Conservation (phyloP, 64 coral and sea anemone genomes). For the Anthopleura sola region DNA sequence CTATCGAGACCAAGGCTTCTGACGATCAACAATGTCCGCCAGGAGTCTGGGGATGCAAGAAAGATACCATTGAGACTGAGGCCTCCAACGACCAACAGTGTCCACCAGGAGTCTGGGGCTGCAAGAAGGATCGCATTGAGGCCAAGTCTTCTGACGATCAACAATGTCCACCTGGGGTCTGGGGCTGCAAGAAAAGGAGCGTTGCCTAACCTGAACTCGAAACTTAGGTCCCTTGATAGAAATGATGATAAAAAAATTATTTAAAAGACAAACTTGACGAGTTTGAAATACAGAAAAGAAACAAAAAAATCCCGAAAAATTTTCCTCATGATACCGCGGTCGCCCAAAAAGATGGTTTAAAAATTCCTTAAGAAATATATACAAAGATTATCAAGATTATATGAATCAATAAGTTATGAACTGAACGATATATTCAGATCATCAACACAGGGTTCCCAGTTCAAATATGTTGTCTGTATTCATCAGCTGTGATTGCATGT, state of each 20-base stretch:
- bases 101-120: slow-evolving; percentile 32
- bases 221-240: neutral
- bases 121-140: slow-evolving; percentile 31
- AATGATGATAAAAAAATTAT: neutral
- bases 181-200: slow-evolving; percentile 54
- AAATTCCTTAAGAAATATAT: neutral
- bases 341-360: neutral
- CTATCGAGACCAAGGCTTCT: neutral
- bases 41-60: slow-evolving; percentile 65
- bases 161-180: slow-evolving; percentile 47
- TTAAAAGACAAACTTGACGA: neutral
- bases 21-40: slow-evolving; percentile 14
- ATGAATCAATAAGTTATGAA: neutral
- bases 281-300: neutral
- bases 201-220: neutral
- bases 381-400: neutral
- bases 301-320: neutral
- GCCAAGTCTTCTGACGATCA: neutral
- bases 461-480: neutral
- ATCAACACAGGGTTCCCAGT: slow-evolving; percentile 5
- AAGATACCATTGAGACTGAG: neutral
- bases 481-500: neutral
- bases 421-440: neutral
- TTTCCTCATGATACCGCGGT: neutral
- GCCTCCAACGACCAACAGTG: slow-evolving; percentile 5